Conservation (phyloP, 2,888 invertebrate species). For the Pomacea canaliculata region DNA sequence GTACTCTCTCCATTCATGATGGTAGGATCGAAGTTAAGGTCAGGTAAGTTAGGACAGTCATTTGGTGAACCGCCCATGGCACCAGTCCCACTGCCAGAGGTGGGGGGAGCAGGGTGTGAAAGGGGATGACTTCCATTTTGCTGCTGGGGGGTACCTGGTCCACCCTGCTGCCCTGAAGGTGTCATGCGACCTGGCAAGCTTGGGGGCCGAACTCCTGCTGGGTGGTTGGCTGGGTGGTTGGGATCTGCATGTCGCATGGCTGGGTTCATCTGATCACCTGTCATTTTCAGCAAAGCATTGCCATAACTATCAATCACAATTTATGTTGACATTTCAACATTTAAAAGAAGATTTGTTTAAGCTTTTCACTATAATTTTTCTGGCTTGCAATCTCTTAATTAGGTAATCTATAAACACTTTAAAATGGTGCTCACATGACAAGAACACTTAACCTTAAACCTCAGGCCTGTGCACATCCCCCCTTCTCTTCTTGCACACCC, state of each 20-base stretch:
- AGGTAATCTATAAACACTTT: too few species aligned
- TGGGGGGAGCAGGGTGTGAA: constrained; percentile 38
- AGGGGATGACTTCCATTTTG: constrained; percentile 53
- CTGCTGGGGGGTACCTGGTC: constrained; percentile 50
- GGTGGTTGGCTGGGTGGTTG: constrained; percentile 29
- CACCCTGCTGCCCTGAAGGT: constrained; percentile 46
- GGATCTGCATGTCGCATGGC: constrained; percentile 37
- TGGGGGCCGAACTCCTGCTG: constrained; percentile 33
- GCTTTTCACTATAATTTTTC: not conserved
- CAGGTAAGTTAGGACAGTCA: constrained; percentile 41
- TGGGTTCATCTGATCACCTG: constrained; percentile 43
- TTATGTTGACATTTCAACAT: not conserved
- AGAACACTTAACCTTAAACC: too few species aligned
- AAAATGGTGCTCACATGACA: too few species aligned
- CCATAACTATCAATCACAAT: not conserved
- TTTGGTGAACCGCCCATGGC: constrained; percentile 2
- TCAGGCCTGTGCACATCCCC: too few species aligned
- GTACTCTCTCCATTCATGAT: constrained; percentile 91
- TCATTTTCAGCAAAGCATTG: not conserved
- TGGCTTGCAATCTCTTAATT: too few species aligned
- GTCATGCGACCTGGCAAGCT: constrained; percentile 40
- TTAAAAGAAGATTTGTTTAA: not conserved
- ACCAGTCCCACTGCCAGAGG: constrained; percentile 4
- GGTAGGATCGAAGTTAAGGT: constrained; percentile 83
- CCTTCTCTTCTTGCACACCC: not conserved